Conservation (phyloP, 2,797 vertebrate genomes). For the Phoxinus dragarum region DNA sequence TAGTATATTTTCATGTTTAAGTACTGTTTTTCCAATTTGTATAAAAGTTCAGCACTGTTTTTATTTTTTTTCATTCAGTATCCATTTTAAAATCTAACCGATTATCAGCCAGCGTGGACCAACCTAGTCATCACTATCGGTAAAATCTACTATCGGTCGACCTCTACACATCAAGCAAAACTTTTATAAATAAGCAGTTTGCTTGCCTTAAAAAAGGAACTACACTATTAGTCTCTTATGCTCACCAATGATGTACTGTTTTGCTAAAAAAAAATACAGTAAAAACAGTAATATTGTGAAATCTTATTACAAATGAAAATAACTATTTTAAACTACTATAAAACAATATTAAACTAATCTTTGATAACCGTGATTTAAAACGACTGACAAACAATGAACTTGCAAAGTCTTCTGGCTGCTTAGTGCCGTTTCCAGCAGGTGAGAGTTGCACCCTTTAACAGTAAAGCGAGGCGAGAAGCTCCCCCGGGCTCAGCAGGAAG, state of each 20-base stretch:
- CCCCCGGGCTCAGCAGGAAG: constrained; percentile 80
- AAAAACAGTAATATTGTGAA: not conserved
- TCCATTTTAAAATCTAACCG: not conserved
- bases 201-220: not conserved
- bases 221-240: not conserved
- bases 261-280: too few relatives aligned
- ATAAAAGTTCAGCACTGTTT: too few relatives aligned
- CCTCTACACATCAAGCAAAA: not conserved
- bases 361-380: not conserved
- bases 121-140: not conserved
- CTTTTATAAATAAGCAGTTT: not conserved
- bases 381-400: not conserved
- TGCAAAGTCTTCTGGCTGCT: constrained; percentile 42
- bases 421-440: constrained; percentile 60
- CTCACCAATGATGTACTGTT: not conserved
- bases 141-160: not conserved
- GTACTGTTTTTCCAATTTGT: too few relatives aligned
- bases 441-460: constrained; percentile 85
- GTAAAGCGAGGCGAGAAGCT: constrained; percentile 83
- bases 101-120: not conserved
- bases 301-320: not conserved
- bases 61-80: too few relatives aligned
- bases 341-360: not conserved
- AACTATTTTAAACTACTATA: not conserved
- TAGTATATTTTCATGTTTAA: too few relatives aligned